Conservation (phyloP, 2,797 vertebrate genomes). For the Potorous gilbertii region DNA sequence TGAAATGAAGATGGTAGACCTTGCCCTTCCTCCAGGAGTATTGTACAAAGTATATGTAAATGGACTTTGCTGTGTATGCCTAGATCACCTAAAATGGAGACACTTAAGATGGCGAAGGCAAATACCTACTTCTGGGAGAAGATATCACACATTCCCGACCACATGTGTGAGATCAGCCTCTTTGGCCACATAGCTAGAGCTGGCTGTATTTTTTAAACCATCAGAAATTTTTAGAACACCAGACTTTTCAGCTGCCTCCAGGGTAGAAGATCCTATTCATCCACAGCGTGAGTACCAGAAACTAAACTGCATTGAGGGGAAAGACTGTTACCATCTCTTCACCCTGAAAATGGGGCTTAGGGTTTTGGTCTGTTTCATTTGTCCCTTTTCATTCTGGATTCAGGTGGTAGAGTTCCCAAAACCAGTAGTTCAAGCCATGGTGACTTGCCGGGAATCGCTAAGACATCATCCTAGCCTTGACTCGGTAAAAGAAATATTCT, state of each 20-base stretch:
- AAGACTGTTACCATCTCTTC: neutral
- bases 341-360: neutral
- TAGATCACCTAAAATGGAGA: neutral
- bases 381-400: neutral
- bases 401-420: neutral
- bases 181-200: neutral
- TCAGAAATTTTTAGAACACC: neutral
- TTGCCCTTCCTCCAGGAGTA: neutral
- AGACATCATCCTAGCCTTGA: neutral
- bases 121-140: neutral
- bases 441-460: neutral
- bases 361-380: neutral
- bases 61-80: neutral
- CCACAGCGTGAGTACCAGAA: neutral
- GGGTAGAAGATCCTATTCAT: neutral
- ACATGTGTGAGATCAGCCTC: neutral
- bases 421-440: neutral
- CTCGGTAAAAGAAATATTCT: neutral
- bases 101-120: no score
- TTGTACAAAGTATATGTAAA: neutral
- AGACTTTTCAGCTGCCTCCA: neutral
- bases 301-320: neutral
- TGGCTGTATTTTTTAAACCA: neutral
- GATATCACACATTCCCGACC: neutral
- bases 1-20: neutral